A percentile compares a stretch with the other conserved stretches of the same genome.
Evolutionary conservation across 2,797 vertebrate genomes (phyloP).

Genomic region (Caiman crocodilus): DNA sequence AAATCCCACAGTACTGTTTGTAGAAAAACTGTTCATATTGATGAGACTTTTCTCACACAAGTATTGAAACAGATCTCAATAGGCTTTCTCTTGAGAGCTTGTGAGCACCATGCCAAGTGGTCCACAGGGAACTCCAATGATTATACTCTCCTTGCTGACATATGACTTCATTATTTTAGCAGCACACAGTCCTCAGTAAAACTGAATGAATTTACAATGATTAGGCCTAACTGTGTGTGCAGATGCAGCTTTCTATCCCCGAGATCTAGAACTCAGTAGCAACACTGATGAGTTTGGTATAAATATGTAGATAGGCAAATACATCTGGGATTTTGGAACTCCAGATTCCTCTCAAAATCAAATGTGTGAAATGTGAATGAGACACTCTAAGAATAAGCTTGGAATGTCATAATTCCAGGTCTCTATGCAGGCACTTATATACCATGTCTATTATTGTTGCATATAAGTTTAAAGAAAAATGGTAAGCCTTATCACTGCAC

Average conservation of each 20-base stretch:
- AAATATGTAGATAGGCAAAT: neutral
- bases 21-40: neutral
- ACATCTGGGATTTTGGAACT: neutral
- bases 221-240: neutral
- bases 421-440: neutral
- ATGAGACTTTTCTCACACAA: neutral
- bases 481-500: neutral
- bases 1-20: neutral
- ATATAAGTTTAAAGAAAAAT: neutral
- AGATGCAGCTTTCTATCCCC: neutral
- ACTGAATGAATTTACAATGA: neutral
- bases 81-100: neutral
- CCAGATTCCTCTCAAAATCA: neutral
- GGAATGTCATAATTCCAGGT: neutral
- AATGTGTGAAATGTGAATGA: neutral
- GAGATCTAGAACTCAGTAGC: neutral
- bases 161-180: slow-evolving; percentile 35
- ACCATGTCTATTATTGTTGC: neutral
- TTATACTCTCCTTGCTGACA: neutral
- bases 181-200: slow-evolving; percentile 26
- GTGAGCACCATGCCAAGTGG: neutral
- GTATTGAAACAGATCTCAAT: neutral
- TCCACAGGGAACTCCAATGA: neutral
- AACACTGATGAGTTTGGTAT: neutral
- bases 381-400: neutral